These are phyloP conservation scores for Morus bassanus DNA, from an alignment of 2,797 vertebrate species.

Conservation along the genomic window DNA sequence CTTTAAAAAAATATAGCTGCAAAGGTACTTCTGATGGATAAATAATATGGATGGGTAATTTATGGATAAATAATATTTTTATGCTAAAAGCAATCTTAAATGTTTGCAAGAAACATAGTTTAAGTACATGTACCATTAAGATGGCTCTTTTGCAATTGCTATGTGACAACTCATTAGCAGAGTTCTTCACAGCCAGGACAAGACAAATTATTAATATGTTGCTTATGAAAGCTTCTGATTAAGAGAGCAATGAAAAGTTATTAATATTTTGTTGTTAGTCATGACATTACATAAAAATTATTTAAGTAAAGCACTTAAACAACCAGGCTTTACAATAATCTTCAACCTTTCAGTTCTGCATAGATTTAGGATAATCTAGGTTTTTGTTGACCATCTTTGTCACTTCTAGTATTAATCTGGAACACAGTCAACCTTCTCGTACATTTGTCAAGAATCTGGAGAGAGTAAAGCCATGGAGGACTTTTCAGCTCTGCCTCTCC, in stretches of 20 bases:
- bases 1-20: not conserved
- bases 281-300: constrained; percentile 56
- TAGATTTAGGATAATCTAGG: not conserved
- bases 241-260: constrained; percentile 62
- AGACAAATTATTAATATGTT: constrained; percentile 69
- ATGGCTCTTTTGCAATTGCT: constrained; percentile 58
- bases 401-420: not conserved
- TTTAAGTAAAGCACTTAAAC: constrained; percentile 23
- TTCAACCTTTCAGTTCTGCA: not conserved
- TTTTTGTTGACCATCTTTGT: not conserved
- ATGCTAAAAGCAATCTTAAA: constrained; percentile 58
- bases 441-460: not conserved
- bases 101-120: constrained; percentile 67
- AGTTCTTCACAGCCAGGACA: constrained; percentile 65
- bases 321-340: not conserved
- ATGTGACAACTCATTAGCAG: constrained; percentile 70
- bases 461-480: not conserved
- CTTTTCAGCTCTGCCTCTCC: not conserved
- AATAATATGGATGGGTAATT: constrained; percentile 49
- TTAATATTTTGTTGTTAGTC: constrained; percentile 75
- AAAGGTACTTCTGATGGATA: constrained; percentile 15
- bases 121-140: constrained; percentile 76
- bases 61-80: constrained; percentile 61
- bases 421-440: not conserved
- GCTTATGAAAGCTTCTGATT: constrained; percentile 72